These are phyloP conservation scores for Amphipyra berbera DNA, from an alignment of 2,888 invertebrate species.

Conservation along the genomic window DNA sequence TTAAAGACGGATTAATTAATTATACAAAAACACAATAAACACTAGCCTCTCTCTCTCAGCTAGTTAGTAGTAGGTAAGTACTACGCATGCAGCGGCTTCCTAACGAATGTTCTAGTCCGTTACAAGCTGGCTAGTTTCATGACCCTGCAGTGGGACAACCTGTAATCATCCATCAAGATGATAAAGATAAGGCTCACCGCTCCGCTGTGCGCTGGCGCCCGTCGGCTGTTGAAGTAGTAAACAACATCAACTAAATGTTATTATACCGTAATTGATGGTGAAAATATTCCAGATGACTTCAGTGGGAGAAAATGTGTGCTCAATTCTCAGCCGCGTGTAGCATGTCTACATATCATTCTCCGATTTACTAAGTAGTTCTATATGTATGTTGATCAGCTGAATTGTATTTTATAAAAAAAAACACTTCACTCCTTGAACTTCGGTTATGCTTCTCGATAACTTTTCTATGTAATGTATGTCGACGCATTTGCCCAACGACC, in stretches of 20 bases:
- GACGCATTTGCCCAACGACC: too few species aligned
- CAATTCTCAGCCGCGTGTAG: too few species aligned
- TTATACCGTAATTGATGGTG: background rate
- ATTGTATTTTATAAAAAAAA: too few species aligned
- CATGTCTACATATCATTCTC: too few species aligned
- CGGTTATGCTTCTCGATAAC: background rate
- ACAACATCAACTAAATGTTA: background rate
- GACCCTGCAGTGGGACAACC: conserved; percentile 5
- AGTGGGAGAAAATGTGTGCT: background rate
- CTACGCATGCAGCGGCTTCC: background rate
- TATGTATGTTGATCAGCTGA: too few species aligned
- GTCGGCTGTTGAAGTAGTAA: background rate
- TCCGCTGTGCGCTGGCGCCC: background rate
- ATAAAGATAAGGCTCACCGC: background rate
- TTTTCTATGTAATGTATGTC: too few species aligned
- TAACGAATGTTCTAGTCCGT: background rate
- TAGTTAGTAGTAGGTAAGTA: background rate
- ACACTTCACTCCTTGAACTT: too few species aligned
- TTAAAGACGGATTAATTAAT: too few species aligned
- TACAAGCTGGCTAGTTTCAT: background rate
- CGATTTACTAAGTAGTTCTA: too few species aligned
- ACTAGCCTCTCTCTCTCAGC: too few species aligned
- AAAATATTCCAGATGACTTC: conserved; percentile 1
- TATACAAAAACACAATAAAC: too few species aligned
- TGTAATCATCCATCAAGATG: conserved; percentile 20